Evolutionary conservation across 2,888 invertebrate genomes (phyloP), one percentile per base, ranked within the genome.

Genomic region (Apotomis betuletana): DNA sequence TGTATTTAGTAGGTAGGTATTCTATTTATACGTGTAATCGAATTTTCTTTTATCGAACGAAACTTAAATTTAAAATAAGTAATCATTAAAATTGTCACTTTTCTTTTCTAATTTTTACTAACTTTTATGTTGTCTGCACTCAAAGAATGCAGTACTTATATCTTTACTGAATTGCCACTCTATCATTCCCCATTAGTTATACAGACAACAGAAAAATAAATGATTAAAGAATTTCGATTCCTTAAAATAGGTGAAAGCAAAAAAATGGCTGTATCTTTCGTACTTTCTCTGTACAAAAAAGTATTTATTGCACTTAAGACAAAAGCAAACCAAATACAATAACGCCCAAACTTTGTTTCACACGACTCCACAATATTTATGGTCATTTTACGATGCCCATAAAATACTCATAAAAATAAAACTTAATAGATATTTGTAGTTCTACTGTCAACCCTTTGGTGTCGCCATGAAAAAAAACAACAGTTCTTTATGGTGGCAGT

Each of bases 381-480:
- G 63, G 67, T 63, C 44, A 62, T 67, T 72, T 72, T 67, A 72
- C 68, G 54, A 68, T 44, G 67, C 44, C 63, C 67, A 60, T 70
- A 70, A 70, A 70, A 65, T 15, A 65, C 59, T 36, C 58, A 54
- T 70, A 70, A 70, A 70, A 70, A 58, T 70, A 15, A 69, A 64
- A 64, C 41, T 44, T 68, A 68, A 72, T 68, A 72, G 72, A 63
- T 58, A 62, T 63, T 54, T 68, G 62, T 67, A 62, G 52, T 62
- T 71, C 51, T 4, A 51, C 61, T 61, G 67, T 52, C 72, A 68
- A 72, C 72, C 72, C 72, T 72, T 72, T 72, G 72, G 71, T 65
- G 58, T 59, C 63, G 67, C 67, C 44, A 52, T 72, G 58, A 67
- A 67, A 41, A 67, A 71, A 67, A 67, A 62, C 65, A 71, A 71